Conservation (phyloP, 2,113 vertebrate species). For the Aix galericulata region DNA sequence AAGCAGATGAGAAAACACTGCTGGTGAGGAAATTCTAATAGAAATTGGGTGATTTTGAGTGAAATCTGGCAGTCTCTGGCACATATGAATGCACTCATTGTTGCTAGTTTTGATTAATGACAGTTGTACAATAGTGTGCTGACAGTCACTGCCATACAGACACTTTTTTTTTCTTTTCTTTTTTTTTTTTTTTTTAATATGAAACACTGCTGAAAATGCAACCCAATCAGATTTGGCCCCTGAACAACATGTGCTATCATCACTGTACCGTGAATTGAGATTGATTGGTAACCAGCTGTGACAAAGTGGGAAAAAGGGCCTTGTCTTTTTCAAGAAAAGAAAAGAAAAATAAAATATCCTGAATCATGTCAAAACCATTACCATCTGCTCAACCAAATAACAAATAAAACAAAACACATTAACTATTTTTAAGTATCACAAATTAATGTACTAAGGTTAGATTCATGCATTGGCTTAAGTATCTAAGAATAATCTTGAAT, state of each 20-base stretch:
- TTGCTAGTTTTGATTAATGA: conserved; percentile 82
- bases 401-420: conserved; percentile 67
- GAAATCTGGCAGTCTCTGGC: conserved; percentile 71
- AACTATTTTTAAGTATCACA: conserved; percentile 63
- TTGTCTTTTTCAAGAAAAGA: conserved; percentile 53
- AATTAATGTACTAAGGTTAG: conserved; percentile 31
- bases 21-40: conserved; percentile 67
- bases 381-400: conserved; percentile 76
- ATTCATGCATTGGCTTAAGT: background rate
- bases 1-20: conserved; percentile 66
- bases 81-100: conserved; percentile 75
- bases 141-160: conserved; percentile 72
- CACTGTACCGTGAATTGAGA: conserved; percentile 82
- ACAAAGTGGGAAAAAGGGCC: conserved; percentile 75
- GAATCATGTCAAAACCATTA: conserved; percentile 73
- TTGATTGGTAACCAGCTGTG: conserved; percentile 83
- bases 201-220: conserved; percentile 80
- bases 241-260: conserved; percentile 80
- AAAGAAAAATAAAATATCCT: conserved; percentile 53
- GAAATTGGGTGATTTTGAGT: conserved; percentile 70
- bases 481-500: conserved; percentile 1
- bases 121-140: conserved; percentile 75
- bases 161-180: background rate
- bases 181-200: conserved; percentile 57
- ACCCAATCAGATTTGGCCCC: conserved; percentile 81